These are phyloP conservation scores for Operophtera brumata DNA, from an alignment of 2,888 invertebrate genomes.

Conservation along the genomic window DNA sequence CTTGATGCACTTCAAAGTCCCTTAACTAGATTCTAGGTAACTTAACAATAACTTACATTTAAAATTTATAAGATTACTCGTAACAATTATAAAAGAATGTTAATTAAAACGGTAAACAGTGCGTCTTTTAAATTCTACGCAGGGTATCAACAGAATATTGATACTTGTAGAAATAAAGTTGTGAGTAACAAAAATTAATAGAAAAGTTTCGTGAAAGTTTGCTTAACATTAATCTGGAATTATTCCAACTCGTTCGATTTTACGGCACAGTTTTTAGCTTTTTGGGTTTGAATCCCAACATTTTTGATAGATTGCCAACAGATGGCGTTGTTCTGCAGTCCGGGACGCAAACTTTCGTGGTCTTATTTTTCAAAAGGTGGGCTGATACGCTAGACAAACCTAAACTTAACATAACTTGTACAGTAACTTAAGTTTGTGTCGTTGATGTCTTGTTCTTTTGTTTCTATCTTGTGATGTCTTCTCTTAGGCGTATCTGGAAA, in stretches of 20 bases:
- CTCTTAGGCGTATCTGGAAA: slow-evolving; percentile 70
- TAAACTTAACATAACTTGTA: slow-evolving; percentile 54
- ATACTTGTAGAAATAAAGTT: slow-evolving; percentile 37
- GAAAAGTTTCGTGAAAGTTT: slow-evolving; percentile 2
- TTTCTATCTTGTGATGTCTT: slow-evolving; percentile 50
- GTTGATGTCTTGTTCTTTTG: slow-evolving; percentile 57
- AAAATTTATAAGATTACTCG: slow-evolving; percentile 38
- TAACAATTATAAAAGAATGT: slow-evolving; percentile 41
- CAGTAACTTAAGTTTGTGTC: slow-evolving; percentile 54
- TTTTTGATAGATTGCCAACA: not conserved
- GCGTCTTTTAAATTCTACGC: slow-evolving; percentile 40
- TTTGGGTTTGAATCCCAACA: slow-evolving; percentile 4
- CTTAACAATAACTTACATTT: slow-evolving; percentile 62
- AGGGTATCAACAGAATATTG: slow-evolving; percentile 38
- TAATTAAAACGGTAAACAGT: slow-evolving; percentile 41
- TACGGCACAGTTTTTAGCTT: not conserved
- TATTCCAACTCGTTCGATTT: slow-evolving; percentile 11
- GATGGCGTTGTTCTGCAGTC: slow-evolving; percentile 1
- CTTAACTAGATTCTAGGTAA: slow-evolving; percentile 54
- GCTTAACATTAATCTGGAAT: slow-evolving; percentile 3
- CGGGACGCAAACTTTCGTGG: slow-evolving; percentile 26
- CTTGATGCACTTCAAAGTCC: slow-evolving; percentile 46
- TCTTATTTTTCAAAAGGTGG: slow-evolving; percentile 49
- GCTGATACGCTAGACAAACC: slow-evolving; percentile 52
- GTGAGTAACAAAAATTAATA: slow-evolving; percentile 8